phyloP scores from a whole-genome alignment of 2,797 vertebrate genomes.

The Etheostoma nigrum region DNA sequence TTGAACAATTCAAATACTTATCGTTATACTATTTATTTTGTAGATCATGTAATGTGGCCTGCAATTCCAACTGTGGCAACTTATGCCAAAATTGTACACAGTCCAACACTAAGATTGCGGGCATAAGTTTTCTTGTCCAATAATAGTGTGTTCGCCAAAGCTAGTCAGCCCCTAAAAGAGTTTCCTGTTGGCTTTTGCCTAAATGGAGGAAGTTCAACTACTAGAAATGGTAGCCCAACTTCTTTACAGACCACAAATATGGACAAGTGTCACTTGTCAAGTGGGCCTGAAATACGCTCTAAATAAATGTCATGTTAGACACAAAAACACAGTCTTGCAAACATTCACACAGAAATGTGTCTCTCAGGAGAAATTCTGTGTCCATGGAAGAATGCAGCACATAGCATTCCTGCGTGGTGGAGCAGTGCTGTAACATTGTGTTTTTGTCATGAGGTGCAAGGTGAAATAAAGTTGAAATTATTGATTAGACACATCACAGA shows the following conservation, averaged over 20 bases:
- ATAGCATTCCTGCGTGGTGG: background rate
- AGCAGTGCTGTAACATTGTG: background rate
- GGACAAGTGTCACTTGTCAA: too few relatives aligned
- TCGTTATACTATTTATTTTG: too few relatives aligned
- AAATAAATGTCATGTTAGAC: too few relatives aligned
- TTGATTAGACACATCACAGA: background rate
- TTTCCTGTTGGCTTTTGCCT: background rate
- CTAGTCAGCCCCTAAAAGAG: too few relatives aligned
- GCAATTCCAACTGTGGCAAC: background rate
- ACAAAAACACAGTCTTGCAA: background rate
- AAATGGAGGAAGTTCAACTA: too few relatives aligned
- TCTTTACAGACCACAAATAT: too few relatives aligned
- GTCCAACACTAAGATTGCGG: too few relatives aligned
- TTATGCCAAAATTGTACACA: background rate
- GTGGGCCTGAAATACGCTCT: too few relatives aligned
- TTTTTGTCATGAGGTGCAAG: background rate
- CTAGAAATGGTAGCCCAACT: too few relatives aligned
- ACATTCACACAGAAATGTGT: background rate
- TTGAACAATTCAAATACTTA: too few relatives aligned
- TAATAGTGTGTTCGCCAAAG: too few relatives aligned
- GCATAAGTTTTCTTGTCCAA: too few relatives aligned
- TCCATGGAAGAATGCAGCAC: background rate
- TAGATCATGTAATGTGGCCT: background rate
- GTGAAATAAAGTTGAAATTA: constrained; percentile 3
- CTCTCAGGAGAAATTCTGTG: background rate